These are phyloP conservation scores for Celastrina argiolus DNA, from an alignment of 2,888 invertebrate genomes.

Conservation along the genomic window DNA sequence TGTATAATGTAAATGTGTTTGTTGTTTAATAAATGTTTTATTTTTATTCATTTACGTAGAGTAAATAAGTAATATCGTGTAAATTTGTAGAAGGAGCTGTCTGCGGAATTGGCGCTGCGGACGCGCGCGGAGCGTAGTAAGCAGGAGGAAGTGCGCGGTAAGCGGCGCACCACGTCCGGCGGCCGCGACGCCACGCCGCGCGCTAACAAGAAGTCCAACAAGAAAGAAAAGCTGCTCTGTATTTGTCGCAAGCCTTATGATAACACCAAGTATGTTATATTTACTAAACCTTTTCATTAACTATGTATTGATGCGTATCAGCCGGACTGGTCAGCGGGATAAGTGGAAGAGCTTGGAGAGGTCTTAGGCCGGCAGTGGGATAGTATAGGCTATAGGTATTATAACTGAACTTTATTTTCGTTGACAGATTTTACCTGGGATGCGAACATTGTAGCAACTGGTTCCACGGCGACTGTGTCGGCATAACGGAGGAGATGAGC, in stretches of 20 bases:
- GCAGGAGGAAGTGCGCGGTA: slow-evolving; percentile 81
- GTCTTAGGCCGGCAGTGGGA: too few relatives aligned
- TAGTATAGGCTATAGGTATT: too few relatives aligned
- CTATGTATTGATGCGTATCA: too few relatives aligned
- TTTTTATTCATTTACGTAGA: too few relatives aligned
- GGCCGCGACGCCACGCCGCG: slow-evolving; percentile 44
- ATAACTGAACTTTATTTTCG: not conserved
- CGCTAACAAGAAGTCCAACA: slow-evolving; percentile 50
- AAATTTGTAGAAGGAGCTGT: slow-evolving; percentile 81
- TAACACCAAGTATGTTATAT: slow-evolving; percentile 85
- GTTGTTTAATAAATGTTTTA: too few relatives aligned
- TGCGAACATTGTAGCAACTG: slow-evolving; percentile 98
- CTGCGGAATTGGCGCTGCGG: slow-evolving; percentile 83
- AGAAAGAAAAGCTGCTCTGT: slow-evolving; percentile 92
- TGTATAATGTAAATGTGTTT: too few relatives aligned
- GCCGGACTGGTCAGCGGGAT: too few relatives aligned
- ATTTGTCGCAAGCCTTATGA: slow-evolving; percentile 96
- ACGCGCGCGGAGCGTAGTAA: slow-evolving; percentile 85
- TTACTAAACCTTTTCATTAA: not conserved
- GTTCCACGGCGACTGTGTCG: slow-evolving; percentile 99
- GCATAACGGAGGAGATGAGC: slow-evolving; percentile 94
- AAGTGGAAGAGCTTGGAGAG: too few relatives aligned
- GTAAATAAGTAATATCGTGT: not conserved
- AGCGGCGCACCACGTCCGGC: slow-evolving; percentile 55
- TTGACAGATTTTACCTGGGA: slow-evolving; percentile 93